Evolutionary conservation across 2,797 vertebrate species (phyloP).

Genomic region (Girardinus metallicus): DNA sequence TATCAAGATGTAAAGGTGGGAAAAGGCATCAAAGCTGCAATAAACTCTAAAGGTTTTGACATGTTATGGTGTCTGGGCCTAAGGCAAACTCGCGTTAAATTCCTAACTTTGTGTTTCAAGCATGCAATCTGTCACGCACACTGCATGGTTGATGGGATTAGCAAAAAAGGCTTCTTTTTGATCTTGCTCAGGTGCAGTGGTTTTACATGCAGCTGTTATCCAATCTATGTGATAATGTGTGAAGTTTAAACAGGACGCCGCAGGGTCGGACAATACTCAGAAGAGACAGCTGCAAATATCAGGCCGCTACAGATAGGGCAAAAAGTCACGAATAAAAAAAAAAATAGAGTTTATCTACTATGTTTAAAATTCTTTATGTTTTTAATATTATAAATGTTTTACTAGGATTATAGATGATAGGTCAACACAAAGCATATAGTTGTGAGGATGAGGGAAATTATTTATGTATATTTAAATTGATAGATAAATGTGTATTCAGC

Average conservation of each 20-base stretch:
- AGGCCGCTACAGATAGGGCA: neutral
- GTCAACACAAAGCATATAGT: neutral
- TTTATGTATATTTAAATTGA: neutral
- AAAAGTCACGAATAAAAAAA: neutral
- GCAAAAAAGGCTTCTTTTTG: neutral
- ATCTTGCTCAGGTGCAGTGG: neutral
- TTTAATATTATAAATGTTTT: neutral
- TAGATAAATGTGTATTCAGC: neutral
- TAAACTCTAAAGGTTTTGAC: neutral
- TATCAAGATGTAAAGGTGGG: neutral
- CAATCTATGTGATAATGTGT: neutral
- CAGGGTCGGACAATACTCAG: neutral
- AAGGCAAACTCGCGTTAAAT: neutral
- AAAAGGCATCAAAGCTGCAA: neutral
- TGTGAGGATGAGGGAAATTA: neutral
- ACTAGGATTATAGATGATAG: neutral
- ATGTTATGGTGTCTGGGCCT: neutral
- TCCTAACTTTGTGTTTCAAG: neutral
- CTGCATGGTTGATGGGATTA: neutral
- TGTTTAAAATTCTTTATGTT: neutral
- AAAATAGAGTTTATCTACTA: neutral
- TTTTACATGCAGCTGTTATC: neutral
- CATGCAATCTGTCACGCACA: constrained; percentile 6
- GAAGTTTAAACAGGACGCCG: neutral
- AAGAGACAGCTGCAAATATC: neutral